Conservation (phyloP, 1,140 invertebrate genomes). For the Scaptomyza graminum region DNA sequence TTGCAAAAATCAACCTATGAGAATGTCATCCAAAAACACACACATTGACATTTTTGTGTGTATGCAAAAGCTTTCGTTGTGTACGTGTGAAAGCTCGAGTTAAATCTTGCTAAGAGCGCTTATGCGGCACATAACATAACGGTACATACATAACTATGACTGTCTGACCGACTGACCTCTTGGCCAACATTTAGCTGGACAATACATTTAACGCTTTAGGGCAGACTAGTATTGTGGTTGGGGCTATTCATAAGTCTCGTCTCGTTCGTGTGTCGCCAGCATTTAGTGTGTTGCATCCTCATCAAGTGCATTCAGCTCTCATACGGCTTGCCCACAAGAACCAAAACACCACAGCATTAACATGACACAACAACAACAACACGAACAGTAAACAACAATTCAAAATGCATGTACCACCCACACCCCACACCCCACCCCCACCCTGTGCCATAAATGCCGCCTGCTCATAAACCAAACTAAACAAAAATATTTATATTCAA, state of each 20-base stretch:
- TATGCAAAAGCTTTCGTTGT: not conserved
- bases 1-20: slow-evolving; percentile 6
- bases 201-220: slow-evolving; percentile 13
- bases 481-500: slow-evolving; percentile 26
- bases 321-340: slow-evolving; percentile 56
- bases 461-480: slow-evolving; percentile 46
- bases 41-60: too few relatives aligned
- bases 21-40: not conserved
- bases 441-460: slow-evolving; percentile 14
- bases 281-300: slow-evolving; percentile 62
- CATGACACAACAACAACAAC: slow-evolving; percentile 34
- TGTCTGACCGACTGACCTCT: slow-evolving; percentile 19
- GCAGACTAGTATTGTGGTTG: slow-evolving; percentile 19
- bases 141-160: not conserved
- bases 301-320: slow-evolving; percentile 59
- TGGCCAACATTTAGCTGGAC: slow-evolving; percentile 48
- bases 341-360: slow-evolving; percentile 26
- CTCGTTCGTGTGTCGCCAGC: slow-evolving; percentile 56
- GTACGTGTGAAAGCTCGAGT: too few relatives aligned
- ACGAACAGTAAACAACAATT: slow-evolving; percentile 18
- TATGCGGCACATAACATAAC: too few relatives aligned
- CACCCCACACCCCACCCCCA: not conserved
- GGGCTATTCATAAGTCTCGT: slow-evolving; percentile 27
- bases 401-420: slow-evolving; percentile 10
- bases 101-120: too few relatives aligned